phyloP scores from a whole-genome alignment of 2,888 invertebrate species.

The Tenodera sinensis region DNA sequence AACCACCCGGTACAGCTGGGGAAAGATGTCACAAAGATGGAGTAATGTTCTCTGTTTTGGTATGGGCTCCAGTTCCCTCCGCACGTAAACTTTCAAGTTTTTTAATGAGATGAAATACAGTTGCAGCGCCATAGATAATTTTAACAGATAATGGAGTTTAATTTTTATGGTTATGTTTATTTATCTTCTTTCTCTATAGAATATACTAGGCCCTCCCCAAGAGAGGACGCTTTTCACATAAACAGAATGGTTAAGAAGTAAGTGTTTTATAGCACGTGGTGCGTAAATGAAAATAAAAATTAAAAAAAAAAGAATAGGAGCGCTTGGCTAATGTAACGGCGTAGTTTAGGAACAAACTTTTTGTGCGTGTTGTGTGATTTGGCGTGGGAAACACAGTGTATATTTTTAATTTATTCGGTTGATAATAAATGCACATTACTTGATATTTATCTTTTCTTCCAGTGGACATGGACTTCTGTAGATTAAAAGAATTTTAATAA shows the following conservation, averaged over 20 bases:
- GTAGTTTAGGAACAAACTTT: neutral
- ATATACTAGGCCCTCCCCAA: neutral
- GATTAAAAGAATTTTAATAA: too few species aligned
- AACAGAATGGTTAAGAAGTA: neutral
- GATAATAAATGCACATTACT: too few species aligned
- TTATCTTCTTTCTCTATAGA: neutral
- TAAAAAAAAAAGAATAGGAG: neutral
- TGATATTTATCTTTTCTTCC: too few species aligned
- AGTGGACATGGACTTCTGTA: too few species aligned
- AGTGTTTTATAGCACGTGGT: neutral
- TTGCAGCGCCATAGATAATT: slow-evolving; percentile 21
- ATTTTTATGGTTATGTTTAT: slow-evolving; percentile 23
- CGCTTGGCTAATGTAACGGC: neutral
- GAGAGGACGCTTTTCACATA: neutral
- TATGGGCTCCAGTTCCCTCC: neutral
- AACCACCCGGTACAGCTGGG: slow-evolving; percentile 15
- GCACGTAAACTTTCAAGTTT: slow-evolving; percentile 9
- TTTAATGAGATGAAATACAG: slow-evolving; percentile 15
- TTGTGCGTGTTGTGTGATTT: neutral
- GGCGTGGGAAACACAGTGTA: too few species aligned
- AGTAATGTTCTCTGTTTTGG: neutral
- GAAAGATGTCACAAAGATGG: neutral
- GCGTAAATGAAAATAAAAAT: neutral
- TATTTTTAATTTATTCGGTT: too few species aligned
- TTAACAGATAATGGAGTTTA: slow-evolving; percentile 26